Percentiles rank a stretch among this genome's conserved stretches.
Conservation (phyloP, 2,113 vertebrate genomes). For the Tapirus terrestris region DNA sequence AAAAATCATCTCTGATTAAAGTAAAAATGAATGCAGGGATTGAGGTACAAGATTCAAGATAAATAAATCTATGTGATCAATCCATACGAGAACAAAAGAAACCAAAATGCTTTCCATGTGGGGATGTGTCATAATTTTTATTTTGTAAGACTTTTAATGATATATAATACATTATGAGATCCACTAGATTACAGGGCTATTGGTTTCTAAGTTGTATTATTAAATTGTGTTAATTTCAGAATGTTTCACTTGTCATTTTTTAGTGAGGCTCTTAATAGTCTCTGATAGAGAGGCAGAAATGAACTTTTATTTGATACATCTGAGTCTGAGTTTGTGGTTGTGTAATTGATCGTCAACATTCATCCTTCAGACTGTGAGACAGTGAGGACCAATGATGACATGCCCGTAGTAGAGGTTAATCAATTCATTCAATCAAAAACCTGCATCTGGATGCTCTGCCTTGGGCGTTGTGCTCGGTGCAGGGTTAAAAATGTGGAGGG, state of each 20-base stretch:
- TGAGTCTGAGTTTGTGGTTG: neutral
- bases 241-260: neutral
- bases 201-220: neutral
- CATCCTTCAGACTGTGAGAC: neutral
- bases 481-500: too few species aligned
- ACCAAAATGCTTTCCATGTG: neutral
- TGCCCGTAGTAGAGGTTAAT: neutral
- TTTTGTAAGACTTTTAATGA: neutral
- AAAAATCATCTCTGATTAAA: neutral
- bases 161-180: neutral
- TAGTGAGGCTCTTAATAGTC: neutral
- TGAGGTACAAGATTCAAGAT: neutral
- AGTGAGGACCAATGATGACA: neutral
- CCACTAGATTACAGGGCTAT: neutral
- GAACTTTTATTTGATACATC: neutral
- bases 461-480: neutral
- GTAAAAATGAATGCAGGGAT: neutral
- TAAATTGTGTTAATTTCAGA: neutral
- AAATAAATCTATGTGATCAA: neutral
- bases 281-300: neutral
- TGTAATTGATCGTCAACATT: neutral
- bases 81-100: neutral
- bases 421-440: neutral
- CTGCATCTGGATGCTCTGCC: fast-evolving
- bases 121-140: neutral